A percentile compares a stretch with the other conserved stretches of the same genome.
Conservation (phyloP, 2,113 vertebrate genomes). For the Dicentrarchus labrax region DNA sequence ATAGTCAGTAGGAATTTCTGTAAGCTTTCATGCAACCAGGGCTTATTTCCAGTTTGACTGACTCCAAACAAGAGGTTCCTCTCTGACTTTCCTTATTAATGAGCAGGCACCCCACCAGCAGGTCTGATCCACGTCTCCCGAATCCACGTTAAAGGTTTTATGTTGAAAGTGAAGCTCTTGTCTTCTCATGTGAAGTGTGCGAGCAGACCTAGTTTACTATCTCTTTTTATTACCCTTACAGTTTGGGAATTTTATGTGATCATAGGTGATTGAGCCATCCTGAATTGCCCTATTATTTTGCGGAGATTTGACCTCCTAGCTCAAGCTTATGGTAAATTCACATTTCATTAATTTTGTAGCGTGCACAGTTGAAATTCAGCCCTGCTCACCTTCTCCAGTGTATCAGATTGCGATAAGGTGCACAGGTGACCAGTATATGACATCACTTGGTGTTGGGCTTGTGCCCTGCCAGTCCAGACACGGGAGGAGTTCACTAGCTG, state of each 20-base stretch:
- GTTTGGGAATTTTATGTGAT: background rate
- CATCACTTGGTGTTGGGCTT: slow-evolving; percentile 56
- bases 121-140: background rate
- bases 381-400: slow-evolving; percentile 22
- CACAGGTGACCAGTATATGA: slow-evolving; percentile 55
- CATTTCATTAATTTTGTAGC: slow-evolving; percentile 41
- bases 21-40: background rate
- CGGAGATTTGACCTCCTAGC: slow-evolving; percentile 1
- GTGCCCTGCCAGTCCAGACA: slow-evolving; percentile 28
- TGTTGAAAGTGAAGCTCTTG: background rate
- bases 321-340: background rate
- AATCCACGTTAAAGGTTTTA: background rate
- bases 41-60: background rate
- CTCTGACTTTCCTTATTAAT: slow-evolving; percentile 3
- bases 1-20: background rate
- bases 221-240: slow-evolving; percentile 12
- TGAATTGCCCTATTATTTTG: background rate
- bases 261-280: background rate
- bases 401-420: slow-evolving; percentile 52
- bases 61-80: background rate
- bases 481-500: slow-evolving; percentile 53
- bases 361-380: slow-evolving; percentile 32
- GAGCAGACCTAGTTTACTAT: background rate
- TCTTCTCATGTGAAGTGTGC: background rate
- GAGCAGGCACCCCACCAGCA: background rate